phyloP scores from a whole-genome alignment of 2,888 invertebrate species.

The Stegana nigrithorax region DNA sequence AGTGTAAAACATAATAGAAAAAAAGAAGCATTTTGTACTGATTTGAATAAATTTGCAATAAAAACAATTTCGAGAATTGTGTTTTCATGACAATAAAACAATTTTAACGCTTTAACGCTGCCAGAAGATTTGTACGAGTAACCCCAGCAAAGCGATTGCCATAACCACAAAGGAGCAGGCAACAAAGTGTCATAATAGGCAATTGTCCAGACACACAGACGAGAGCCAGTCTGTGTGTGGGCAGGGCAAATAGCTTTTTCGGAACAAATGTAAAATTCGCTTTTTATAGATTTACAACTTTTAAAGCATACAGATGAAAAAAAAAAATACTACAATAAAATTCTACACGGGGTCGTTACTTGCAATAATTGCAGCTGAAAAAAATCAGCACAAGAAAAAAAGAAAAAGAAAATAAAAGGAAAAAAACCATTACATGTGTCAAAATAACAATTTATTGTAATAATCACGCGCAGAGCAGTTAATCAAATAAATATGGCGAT shows the following conservation, averaged over 20 bases:
- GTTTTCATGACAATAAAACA: conserved; percentile 53
- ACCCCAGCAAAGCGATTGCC: conserved; percentile 7
- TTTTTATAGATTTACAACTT: conserved; percentile 20
- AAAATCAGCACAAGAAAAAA: conserved; percentile 28
- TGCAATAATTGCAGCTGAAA: conserved; percentile 47
- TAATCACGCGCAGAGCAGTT: conserved; percentile 59
- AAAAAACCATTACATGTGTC: conserved; percentile 57
- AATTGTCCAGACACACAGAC: conserved; percentile 47
- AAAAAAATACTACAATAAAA: background rate
- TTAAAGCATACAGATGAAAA: background rate
- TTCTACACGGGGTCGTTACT: conserved; percentile 23
- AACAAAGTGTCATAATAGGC: conserved; percentile 36
- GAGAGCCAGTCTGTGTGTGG: background rate
- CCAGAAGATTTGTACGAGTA: conserved; percentile 26
- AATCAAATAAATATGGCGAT: conserved; percentile 63
- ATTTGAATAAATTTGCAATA: conserved; percentile 62
- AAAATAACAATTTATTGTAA: conserved; percentile 61
- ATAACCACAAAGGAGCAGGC: conserved; percentile 2
- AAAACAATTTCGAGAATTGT: conserved; percentile 49
- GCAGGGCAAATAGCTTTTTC: background rate
- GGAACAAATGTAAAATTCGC: no score
- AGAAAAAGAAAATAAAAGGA: background rate
- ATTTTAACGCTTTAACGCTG: conserved; percentile 52
- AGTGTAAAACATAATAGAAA: background rate
- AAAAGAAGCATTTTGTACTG: conserved; percentile 26